These are phyloP conservation scores for Caenorhabditis imperialis DNA, from an alignment of 2,888 invertebrate genomes.

Conservation along the genomic window DNA sequence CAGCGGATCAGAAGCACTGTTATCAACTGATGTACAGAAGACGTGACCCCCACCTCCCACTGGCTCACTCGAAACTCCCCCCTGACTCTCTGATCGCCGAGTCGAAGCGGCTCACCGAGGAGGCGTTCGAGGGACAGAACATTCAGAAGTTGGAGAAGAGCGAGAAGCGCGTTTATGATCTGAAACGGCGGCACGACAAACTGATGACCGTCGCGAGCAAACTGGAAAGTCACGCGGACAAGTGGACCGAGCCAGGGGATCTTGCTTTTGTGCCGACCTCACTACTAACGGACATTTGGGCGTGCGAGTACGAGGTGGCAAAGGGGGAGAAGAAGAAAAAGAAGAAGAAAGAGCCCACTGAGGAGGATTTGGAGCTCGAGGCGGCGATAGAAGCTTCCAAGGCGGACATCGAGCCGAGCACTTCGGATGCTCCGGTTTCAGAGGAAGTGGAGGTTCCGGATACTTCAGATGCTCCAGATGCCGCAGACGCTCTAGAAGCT, in stretches of 20 bases:
- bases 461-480: background rate
- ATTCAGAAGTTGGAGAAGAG: slow-evolving; percentile 56
- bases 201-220: slow-evolving; percentile 29
- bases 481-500: background rate
- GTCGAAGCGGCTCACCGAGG: slow-evolving; percentile 48
- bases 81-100: slow-evolving; percentile 33
- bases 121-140: slow-evolving; percentile 53
- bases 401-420: slow-evolving; percentile 10
- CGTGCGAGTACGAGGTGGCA: slow-evolving; percentile 62
- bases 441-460: background rate
- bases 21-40: slow-evolving; percentile 58
- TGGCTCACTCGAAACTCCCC: slow-evolving; percentile 42
- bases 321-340: slow-evolving; percentile 47
- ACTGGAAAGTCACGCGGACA: slow-evolving; percentile 49
- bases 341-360: slow-evolving; percentile 24
- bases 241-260: slow-evolving; percentile 55
- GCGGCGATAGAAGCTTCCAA: slow-evolving; percentile 32
- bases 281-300: slow-evolving; percentile 64
- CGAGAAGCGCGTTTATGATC: slow-evolving; percentile 52
- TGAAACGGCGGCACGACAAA: slow-evolving; percentile 54
- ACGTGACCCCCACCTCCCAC: slow-evolving; percentile 20
- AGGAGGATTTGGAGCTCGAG: slow-evolving; percentile 24
- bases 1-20: slow-evolving; percentile 48
- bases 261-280: slow-evolving; percentile 69
- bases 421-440: slow-evolving; percentile 11